Evolutionary conservation across 2,113 vertebrate species (phyloP).

Genomic region (Panthera leo): DNA sequence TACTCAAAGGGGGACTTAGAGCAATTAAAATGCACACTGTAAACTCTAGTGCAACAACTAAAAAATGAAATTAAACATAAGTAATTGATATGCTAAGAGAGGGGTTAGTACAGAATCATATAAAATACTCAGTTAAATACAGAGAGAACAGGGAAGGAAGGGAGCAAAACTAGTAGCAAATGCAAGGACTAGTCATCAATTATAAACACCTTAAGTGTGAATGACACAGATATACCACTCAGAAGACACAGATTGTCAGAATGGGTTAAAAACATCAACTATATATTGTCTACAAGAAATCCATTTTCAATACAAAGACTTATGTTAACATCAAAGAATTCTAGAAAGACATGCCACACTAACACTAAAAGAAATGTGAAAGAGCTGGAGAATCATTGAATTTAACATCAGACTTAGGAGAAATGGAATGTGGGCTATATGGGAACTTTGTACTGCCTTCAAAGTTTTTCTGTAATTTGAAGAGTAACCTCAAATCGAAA

Average conservation of each 20-base stretch:
- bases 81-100: background rate
- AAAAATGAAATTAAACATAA: background rate
- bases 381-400: background rate
- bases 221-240: background rate
- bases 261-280: background rate
- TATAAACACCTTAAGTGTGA: background rate
- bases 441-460: background rate
- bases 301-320: background rate
- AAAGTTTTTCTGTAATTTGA: background rate
- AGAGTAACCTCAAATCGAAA: background rate
- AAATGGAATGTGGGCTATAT: background rate
- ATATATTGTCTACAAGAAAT: background rate
- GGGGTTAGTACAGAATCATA: background rate
- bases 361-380: background rate
- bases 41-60: background rate
- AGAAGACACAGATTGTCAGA: background rate
- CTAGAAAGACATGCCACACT: background rate
- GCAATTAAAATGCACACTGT: background rate
- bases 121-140: background rate
- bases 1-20: background rate
- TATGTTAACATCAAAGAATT: background rate
- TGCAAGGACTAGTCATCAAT: background rate
- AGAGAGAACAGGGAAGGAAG: background rate
- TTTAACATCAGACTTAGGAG: background rate
- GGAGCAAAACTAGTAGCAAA: background rate